Base-by-base conservation (phyloP, 1,140 invertebrate species). In the Apocrypta bakeri region DNA sequence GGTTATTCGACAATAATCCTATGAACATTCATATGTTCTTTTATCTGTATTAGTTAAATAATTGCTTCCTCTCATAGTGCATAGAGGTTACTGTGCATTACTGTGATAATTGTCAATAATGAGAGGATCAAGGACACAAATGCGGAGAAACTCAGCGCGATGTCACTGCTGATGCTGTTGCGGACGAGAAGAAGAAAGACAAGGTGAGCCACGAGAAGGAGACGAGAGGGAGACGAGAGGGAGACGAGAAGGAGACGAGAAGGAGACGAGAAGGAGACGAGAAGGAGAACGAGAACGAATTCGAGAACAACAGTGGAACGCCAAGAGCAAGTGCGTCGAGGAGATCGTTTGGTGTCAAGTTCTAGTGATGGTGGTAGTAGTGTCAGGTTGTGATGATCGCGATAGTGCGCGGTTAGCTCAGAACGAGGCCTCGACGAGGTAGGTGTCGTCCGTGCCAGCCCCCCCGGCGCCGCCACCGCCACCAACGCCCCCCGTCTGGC, bases 341-440 rank as follows among this genome's bases (percentile, higher is more conserved):
- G 8, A 56, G 6, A n/a, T 21, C 48, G 48, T 17, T 56, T 56
- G 64, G 64, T 66, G 11, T 27, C 27, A 7, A 17, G 64, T 66
- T 25, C 24, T 66, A 14, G 71, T 73, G 37, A 27, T 25, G 71
- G 71, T 40, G 37, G 68, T 56, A 56, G 64, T 66, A 7, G 25
- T 25, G 64, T 56, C 3, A 56, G 48, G 21, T 66, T 11, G 68
- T 71, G 68, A 11, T 37, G 68, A 11, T 66, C 73, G 64, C 21
- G 37, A 25, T 37, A 24, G 31, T 17, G 21, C 76, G 76, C 48
- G 66, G 48, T 56, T 56, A 56, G 48, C 72, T 94, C 94, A 96
- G 93, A 96, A 96, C 74, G 96, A 96, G 86, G 95, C 96, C 91
- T 97, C 96, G 87, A 97, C 96, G 87, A 97, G 93, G 91, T 96